Evolutionary conservation across 1,140 invertebrate species (phyloP).

Genomic region (Cotesia typhae): DNA sequence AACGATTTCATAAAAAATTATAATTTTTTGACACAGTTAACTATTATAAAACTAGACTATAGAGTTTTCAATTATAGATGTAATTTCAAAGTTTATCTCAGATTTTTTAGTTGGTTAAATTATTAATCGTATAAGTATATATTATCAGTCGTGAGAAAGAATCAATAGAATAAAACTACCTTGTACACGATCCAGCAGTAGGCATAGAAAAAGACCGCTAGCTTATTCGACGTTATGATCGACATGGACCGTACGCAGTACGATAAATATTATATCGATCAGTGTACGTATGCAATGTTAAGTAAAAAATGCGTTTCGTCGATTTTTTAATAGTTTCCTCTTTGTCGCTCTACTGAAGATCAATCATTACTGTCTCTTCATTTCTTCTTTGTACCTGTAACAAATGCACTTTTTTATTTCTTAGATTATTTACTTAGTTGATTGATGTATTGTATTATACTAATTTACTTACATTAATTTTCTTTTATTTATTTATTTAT

Average conservation of each 20-base stretch:
- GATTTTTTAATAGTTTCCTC: neutral
- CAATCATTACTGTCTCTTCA: neutral
- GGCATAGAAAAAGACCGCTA: neutral
- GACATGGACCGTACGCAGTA: constrained; percentile 55
- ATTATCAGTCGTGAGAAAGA: neutral
- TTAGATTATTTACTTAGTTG: too few relatives aligned
- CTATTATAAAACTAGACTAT: neutral
- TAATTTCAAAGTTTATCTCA: too few relatives aligned
- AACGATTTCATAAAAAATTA: too few relatives aligned
- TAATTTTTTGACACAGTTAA: neutral
- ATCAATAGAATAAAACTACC: too few relatives aligned
- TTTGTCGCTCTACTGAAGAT: neutral
- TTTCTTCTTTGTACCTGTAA: too few relatives aligned
- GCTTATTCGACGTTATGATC: constrained; percentile 51
- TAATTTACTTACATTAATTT: too few relatives aligned
- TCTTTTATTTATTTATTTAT: neutral
- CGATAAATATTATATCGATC: constrained; percentile 56
- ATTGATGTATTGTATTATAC: too few relatives aligned
- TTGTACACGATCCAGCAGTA: neutral
- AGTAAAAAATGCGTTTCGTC: neutral
- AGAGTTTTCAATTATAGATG: too few relatives aligned
- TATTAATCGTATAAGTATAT: too few relatives aligned
- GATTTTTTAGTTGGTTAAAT: too few relatives aligned
- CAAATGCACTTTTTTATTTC: too few relatives aligned
- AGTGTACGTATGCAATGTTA: constrained; percentile 22